These are phyloP conservation scores for Chlorospingus flavigularis DNA, from an alignment of 2,797 vertebrate species.

Conservation along the genomic window DNA sequence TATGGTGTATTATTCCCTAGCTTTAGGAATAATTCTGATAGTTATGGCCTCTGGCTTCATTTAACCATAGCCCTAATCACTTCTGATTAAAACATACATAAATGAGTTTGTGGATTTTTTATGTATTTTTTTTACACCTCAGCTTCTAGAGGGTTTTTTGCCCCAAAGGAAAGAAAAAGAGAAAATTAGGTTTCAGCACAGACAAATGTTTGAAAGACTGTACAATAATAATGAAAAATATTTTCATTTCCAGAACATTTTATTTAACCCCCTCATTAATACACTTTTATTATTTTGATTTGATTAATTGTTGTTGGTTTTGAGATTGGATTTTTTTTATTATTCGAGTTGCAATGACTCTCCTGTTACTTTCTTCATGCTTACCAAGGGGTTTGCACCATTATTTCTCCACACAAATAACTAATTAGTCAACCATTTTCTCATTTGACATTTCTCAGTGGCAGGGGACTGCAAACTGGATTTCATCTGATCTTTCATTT, in stretches of 20 bases:
- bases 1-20: slow-evolving; percentile 46
- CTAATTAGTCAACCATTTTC: slow-evolving; percentile 37
- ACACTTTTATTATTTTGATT: not conserved
- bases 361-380: not conserved
- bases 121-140: not conserved
- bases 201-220: not conserved
- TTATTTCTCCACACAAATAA: not conserved
- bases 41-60: slow-evolving; percentile 41
- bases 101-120: slow-evolving; percentile 2
- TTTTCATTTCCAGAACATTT: not conserved
- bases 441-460: not conserved
- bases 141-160: not conserved
- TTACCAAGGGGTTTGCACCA: not conserved
- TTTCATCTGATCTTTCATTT: slow-evolving; percentile 3
- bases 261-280: slow-evolving; percentile 24
- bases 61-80: slow-evolving; percentile 47
- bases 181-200: not conserved
- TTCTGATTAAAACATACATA: slow-evolving; percentile 63
- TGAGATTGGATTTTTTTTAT: not conserved
- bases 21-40: slow-evolving; percentile 44
- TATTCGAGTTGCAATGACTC: not conserved
- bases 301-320: slow-evolving; percentile 37
- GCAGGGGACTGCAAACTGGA: not conserved
- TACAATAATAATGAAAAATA: not conserved
- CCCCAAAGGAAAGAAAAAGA: not conserved